phyloP scores from a whole-genome alignment of 2,888 invertebrate species.

The Conops quadrifasciatus region DNA sequence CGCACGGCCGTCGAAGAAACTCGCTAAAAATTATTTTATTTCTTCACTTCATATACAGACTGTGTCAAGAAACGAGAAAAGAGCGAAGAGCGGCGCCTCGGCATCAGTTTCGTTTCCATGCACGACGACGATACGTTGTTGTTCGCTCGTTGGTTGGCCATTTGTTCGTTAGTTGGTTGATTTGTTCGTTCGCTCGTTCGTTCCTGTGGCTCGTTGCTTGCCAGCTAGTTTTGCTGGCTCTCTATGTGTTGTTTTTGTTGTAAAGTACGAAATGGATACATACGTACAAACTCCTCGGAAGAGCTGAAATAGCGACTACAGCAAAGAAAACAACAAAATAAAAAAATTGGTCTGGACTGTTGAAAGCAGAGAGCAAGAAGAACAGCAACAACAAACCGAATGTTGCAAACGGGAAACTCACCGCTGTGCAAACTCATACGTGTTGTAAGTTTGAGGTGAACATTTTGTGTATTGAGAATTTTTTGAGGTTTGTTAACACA shows the following conservation, averaged over 20 bases:
- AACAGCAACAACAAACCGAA: no score
- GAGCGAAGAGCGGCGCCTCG: constrained; percentile 28
- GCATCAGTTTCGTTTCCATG: constrained; percentile 24
- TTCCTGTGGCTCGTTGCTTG: constrained; percentile 1
- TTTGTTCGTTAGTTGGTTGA: neutral
- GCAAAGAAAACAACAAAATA: neutral
- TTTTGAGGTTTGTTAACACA: no score
- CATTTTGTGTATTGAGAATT: no score
- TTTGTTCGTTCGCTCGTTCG: neutral
- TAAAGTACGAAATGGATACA: neutral
- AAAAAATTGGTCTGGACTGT: no score
- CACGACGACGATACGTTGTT: neutral
- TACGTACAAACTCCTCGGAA: neutral
- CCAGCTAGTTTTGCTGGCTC: neutral
- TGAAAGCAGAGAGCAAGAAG: no score
- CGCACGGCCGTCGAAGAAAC: constrained; percentile 57
- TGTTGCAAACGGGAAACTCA: no score
- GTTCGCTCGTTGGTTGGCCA: neutral
- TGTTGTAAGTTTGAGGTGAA: no score
- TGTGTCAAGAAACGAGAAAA: constrained; percentile 41
- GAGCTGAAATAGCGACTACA: neutral
- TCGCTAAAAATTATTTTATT: constrained; percentile 54
- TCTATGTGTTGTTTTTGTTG: neutral
- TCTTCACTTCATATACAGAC: constrained; percentile 43
- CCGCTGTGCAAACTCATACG: no score